Percentiles rank a stretch among this genome's conserved stretches.
Conservation (phyloP, 2,888 invertebrate genomes). For the Xylota sylvarum region DNA sequence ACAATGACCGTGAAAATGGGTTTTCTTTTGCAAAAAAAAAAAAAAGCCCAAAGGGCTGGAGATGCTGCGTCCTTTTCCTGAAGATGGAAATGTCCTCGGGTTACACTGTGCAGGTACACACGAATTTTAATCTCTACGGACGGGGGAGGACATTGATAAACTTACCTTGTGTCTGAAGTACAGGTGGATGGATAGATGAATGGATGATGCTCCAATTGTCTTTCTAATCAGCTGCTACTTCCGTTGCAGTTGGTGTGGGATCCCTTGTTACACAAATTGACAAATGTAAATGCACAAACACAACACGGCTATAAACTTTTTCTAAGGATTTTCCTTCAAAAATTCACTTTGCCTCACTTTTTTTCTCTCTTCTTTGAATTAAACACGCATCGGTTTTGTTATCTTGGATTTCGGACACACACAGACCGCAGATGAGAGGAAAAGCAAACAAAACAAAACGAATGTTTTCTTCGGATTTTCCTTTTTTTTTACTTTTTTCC, state of each 20-base stretch:
- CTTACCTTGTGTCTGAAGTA: constrained; percentile 59
- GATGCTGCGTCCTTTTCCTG: not conserved
- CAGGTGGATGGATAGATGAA: constrained; percentile 58
- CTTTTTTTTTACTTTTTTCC: constrained; percentile 25
- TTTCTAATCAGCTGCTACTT: constrained; percentile 64
- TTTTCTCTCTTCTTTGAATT: not conserved
- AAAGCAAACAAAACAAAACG: constrained; percentile 38
- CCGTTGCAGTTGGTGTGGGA: constrained; percentile 10
- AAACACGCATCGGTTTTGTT: constrained; percentile 61
- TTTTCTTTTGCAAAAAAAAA: constrained; percentile 11
- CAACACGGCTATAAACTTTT: constrained; percentile 13
- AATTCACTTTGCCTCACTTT: constrained; percentile 22
- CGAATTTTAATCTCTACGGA: not conserved
- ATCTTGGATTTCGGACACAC: constrained; percentile 18
- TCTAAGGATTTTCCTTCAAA: constrained; percentile 14
- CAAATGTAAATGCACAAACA: constrained; percentile 29
- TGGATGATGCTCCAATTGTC: constrained; percentile 44
- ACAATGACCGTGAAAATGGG: constrained; percentile 74
- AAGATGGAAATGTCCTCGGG: constrained; percentile 3
- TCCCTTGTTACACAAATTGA: constrained; percentile 34
- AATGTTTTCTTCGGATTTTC: constrained; percentile 24
- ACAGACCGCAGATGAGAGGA: constrained; percentile 9
- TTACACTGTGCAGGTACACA: constrained; percentile 18
- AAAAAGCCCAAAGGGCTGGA: not conserved
- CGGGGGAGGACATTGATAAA: not conserved